A percentile compares a stretch with the other conserved stretches of the same genome.
Evolutionary conservation across 2,113 vertebrate species (phyloP).

Genomic region (Triplophysa siluroides): DNA sequence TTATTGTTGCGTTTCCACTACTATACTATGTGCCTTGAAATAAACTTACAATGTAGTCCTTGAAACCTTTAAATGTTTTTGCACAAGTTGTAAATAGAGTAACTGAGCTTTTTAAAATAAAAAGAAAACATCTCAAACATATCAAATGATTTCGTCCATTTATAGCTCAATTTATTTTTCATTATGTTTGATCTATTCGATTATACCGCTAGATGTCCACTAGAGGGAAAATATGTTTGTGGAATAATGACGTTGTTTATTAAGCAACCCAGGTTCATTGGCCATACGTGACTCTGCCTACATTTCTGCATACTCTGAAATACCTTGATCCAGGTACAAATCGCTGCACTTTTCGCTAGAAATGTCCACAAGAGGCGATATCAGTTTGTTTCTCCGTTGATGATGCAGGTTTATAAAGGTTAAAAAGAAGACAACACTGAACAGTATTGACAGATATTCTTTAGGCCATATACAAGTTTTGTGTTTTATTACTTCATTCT

Average conservation of each 20-base stretch:
- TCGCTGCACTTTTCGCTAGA: too few species aligned
- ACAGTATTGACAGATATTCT: too few species aligned
- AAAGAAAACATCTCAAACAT: conserved; percentile 78
- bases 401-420: too few species aligned
- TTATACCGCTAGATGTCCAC: background rate
- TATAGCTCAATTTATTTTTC: background rate
- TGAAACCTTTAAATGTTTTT: conserved; percentile 84
- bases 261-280: background rate
- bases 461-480: too few species aligned
- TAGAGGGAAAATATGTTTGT: background rate
- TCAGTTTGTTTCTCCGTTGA: too few species aligned
- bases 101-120: conserved; percentile 79
- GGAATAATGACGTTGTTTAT: background rate
- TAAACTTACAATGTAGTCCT: conserved; percentile 83
- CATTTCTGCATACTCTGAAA: too few species aligned
- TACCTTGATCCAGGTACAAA: too few species aligned
- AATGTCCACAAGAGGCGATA: too few species aligned
- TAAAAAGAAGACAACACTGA: too few species aligned
- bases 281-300: too few species aligned
- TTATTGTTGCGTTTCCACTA: conserved; percentile 62
- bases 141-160: conserved; percentile 3
- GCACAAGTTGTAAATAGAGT: conserved; percentile 83
- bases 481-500: too few species aligned
- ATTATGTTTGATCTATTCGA: too few species aligned
- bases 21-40: conserved; percentile 83